Base-by-base conservation (phyloP, 2,797 vertebrate genomes). In the Kryptopterus vitreolus region DNA sequence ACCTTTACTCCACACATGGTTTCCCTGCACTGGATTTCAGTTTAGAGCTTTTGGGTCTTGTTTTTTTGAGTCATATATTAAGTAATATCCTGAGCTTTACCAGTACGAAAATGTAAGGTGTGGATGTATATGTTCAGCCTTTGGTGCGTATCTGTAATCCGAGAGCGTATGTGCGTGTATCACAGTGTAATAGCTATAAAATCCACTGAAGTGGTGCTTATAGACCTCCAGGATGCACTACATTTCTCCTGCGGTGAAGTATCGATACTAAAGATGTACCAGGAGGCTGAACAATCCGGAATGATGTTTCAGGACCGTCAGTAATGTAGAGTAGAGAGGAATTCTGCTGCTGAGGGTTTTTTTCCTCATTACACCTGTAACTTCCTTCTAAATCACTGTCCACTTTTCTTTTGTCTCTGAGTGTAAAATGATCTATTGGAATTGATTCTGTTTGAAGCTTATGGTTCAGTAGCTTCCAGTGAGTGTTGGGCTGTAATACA, bases 1-100 rank as follows among this genome's bases (percentile, higher is more conserved):
- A 92, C 90, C 91, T 90, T 82, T 89, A 88, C 83, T 81, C 90
- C 80, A 76, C 55, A 24, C 79, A 55, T 53, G 87, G 87, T 90
- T 78, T 72, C 87, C 91, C 90, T 88, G 88, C 81, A 85, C 78
- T 86, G 86, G 87, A 90, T 91, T 92, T 90, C 77, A 83, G 89
- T 87, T 85, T 76, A 26, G 38, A 22, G 85, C 84, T 35, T 89
- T 83, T 75, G 71, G 24, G 83, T 57, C 79, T 66, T 48, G 38
- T 85, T 87, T 72, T n/a, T n/a, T n/a, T n/a, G n/a, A n/a, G n/a
- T n/a, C n/a, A 48, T 69, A 11, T 48, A 26, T 24, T 62, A 29
- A 35, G 61, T 62, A 18, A 35, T 43, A 15, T 46, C 22, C 43
- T n/a, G 33, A 43, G 35, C 1, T 38, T 63, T 20, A 6, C 10